phyloP scores from a whole-genome alignment of 2,888 invertebrate genomes.

The Tenodera sinensis region DNA sequence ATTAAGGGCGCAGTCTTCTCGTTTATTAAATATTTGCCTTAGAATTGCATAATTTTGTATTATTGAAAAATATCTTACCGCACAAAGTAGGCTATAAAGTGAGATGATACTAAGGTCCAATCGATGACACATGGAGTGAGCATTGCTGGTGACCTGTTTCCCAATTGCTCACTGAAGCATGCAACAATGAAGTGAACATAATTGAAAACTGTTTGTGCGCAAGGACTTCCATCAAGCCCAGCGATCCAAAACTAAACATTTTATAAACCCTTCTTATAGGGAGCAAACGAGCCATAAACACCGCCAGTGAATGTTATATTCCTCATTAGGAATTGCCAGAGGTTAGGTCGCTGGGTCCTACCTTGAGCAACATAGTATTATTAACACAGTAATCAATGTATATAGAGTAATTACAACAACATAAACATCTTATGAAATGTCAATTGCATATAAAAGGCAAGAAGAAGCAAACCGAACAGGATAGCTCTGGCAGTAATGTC shows the following conservation, averaged over 20 bases:
- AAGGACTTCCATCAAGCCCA: background rate
- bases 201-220: background rate
- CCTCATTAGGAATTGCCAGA: background rate
- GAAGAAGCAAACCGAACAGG: no score
- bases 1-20: no score
- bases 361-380: rapidly evolving
- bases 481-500: no score
- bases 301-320: background rate
- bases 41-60: no score
- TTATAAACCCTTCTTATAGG: background rate
- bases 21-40: no score
- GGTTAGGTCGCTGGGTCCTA: no score
- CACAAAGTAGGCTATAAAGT: background rate
- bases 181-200: background rate
- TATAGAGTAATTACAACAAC: no score
- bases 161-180: background rate
- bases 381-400: no score
- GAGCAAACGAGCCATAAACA: background rate
- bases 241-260: background rate
- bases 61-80: background rate
- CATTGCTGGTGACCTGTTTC: background rate
- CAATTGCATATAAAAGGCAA: no score
- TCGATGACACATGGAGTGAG: background rate
- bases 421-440: no score
- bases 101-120: background rate